These are phyloP conservation scores for Zaprionus lachaisei DNA, from an alignment of 1,140 invertebrate species.

Conservation along the genomic window DNA sequence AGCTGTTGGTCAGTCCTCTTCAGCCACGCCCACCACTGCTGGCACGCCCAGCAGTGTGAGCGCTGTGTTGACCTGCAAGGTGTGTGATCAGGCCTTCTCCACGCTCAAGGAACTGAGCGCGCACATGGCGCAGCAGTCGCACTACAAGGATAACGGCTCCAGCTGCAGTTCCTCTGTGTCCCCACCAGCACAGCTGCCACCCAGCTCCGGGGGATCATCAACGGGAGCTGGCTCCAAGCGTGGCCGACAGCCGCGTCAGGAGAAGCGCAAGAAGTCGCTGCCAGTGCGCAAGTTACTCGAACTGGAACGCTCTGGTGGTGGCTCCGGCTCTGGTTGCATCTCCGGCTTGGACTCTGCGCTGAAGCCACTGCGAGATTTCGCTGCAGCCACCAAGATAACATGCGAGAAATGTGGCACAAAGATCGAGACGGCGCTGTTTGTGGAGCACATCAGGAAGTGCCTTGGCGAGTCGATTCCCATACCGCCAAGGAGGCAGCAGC, in stretches of 20 bases:
- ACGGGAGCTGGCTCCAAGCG: constrained; percentile 86
- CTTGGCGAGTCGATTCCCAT: constrained; percentile 89
- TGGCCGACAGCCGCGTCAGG: constrained; percentile 90
- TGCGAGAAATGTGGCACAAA: constrained; percentile 98
- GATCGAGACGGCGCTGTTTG: constrained; percentile 96
- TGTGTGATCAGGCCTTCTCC: constrained; percentile 97
- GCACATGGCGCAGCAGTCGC: constrained; percentile 99
- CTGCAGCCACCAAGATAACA: constrained; percentile 91
- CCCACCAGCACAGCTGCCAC: constrained; percentile 56
- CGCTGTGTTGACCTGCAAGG: constrained; percentile 97
- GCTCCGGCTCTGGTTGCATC: constrained; percentile 85
- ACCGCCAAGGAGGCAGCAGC: constrained; percentile 69
- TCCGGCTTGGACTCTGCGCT: constrained; percentile 88
- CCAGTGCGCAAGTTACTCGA: constrained; percentile 96
- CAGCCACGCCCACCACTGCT: constrained; percentile 17
- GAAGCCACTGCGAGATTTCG: constrained; percentile 87
- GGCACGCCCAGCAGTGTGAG: constrained; percentile 91
- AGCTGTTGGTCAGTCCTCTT: not conserved
- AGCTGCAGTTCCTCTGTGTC: constrained; percentile 86
- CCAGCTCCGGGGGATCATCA: constrained; percentile 14
- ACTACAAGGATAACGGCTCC: constrained; percentile 93
- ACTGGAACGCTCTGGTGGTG: constrained; percentile 91
- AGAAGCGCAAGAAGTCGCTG: constrained; percentile 96
- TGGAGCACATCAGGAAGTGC: constrained; percentile 95
- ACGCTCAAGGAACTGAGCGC: constrained; percentile 98